Base-by-base conservation (phyloP, 2,888 invertebrate genomes). In the Prenolepis imparis region DNA sequence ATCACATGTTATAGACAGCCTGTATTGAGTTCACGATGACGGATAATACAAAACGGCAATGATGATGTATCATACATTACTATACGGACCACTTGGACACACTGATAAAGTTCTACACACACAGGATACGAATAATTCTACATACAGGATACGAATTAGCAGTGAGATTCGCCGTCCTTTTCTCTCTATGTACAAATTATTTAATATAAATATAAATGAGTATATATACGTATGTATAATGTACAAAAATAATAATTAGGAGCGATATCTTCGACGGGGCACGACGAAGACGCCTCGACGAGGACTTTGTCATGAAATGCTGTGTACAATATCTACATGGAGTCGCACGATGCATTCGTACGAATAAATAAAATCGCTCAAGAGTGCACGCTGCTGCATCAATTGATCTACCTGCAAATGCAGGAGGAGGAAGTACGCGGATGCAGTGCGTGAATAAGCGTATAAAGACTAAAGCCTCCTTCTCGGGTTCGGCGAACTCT, bases 191-290 rank as follows among this genome's bases (percentile, higher is more conserved):
- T 91, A 93, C 92, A 93, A 77, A 90, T 90, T 93, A 93, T 93
- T 93, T 93, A 94, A 94, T 93, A 94, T 93, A 93, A 93, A 93
- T 93, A 93, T 52, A 93, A 72, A 91, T 57, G 84, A 87, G 77
- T 83, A 21, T 85, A 87, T 85, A 90, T 44, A n/a, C 85, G 89
- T 44, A 44, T 90, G 91, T 91, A 91, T 93, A 92, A 93, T 92
- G 90, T 93, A 93, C 92, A 93, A 93, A 93, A 92, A 44, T 44
- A 44, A 70, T 36, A 73, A 72, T 48, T 41, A 21, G 15, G 44
- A 18, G n/a, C 57, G 73, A 39, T 74, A 64, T 67, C 83, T 82
- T 84, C 64, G 86, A 77, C 66, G 39, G 39, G 55, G 8, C 24
- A 57, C 41, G n/a, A 28, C 28, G 41, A 75, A 83, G 80, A 86